These are phyloP conservation scores for Gorsachius goisagi DNA, from an alignment of 2,113 vertebrate species.

Conservation along the genomic window DNA sequence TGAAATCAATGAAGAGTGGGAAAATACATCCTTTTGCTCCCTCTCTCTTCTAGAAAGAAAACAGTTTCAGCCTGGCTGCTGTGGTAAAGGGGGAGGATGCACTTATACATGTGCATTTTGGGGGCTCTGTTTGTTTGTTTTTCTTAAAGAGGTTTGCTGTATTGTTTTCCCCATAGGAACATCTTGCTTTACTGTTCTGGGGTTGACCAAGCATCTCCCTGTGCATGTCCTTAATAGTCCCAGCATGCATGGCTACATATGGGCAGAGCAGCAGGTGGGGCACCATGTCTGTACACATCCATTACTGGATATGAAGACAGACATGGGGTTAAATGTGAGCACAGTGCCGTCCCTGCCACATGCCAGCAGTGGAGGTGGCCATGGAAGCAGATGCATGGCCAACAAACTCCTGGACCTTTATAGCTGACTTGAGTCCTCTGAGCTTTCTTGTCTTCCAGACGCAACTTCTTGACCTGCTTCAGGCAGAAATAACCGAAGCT, in stretches of 20 bases:
- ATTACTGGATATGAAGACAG: not conserved
- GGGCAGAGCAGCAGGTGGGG: not conserved
- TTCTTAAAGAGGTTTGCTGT: not conserved
- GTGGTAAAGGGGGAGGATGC: not conserved
- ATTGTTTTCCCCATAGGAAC: not conserved
- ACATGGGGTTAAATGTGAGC: not conserved
- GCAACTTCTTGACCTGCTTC: not conserved
- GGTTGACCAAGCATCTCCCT: not conserved
- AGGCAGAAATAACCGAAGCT: not conserved
- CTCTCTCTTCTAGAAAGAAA: not conserved
- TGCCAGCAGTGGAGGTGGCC: fast-evolving
- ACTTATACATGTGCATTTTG: not conserved
- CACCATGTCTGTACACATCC: fast-evolving
- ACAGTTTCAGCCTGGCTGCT: not conserved
- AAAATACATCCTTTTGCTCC: not conserved
- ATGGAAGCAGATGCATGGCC: not conserved
- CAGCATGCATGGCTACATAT: not conserved
- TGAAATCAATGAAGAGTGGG: not conserved
- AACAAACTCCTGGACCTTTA: not conserved
- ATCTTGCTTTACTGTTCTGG: not conserved
- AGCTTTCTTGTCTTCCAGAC: not conserved
- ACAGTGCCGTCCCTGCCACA: not conserved
- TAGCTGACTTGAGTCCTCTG: not conserved
- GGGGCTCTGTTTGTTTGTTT: too few species aligned
- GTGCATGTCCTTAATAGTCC: too few species aligned